Percentiles rank a stretch among this genome's conserved stretches.
Evolutionary conservation across 2,888 invertebrate genomes (phyloP).

Genomic region (Drosophila greeni): DNA sequence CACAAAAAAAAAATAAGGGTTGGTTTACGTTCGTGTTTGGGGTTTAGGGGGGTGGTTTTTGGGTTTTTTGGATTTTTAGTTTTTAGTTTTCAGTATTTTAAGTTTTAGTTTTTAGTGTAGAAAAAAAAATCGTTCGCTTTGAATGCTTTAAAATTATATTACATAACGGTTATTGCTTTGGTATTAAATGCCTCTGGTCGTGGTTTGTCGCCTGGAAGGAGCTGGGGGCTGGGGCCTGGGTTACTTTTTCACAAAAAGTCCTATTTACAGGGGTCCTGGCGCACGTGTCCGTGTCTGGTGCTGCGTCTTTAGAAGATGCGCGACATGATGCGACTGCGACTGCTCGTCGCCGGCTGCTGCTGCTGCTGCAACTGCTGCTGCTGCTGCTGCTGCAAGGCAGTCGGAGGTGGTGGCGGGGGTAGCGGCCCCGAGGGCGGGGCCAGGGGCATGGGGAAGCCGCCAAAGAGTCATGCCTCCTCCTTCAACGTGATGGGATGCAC

Average conservation of each 20-base stretch:
- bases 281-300: no score
- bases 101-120: not conserved
- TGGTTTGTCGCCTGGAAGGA: conserved; percentile 57
- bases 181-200: conserved; percentile 78
- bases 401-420: conserved; percentile 1
- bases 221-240: conserved; percentile 30
- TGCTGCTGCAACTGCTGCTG: conserved; percentile 20
- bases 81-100: no score
- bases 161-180: conserved; percentile 77
- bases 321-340: conserved; percentile 77
- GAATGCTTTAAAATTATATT: conserved; percentile 66
- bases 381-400: conserved; percentile 15
- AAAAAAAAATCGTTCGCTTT: conserved; percentile 38
- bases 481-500: conserved; percentile 78
- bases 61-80: not conserved
- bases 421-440: conserved; percentile 13
- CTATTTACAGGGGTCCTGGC: conserved; percentile 19
- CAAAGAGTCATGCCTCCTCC: conserved; percentile 90
- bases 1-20: conserved; percentile 18
- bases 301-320: conserved; percentile 78
- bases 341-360: conserved; percentile 44
- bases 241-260: conserved; percentile 34
- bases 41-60: not conserved
- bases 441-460: conserved; percentile 23
- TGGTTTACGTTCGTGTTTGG: conserved; percentile 13